These are phyloP conservation scores for Cantharis rufa DNA, from an alignment of 2,888 invertebrate species.

Conservation along the genomic window DNA sequence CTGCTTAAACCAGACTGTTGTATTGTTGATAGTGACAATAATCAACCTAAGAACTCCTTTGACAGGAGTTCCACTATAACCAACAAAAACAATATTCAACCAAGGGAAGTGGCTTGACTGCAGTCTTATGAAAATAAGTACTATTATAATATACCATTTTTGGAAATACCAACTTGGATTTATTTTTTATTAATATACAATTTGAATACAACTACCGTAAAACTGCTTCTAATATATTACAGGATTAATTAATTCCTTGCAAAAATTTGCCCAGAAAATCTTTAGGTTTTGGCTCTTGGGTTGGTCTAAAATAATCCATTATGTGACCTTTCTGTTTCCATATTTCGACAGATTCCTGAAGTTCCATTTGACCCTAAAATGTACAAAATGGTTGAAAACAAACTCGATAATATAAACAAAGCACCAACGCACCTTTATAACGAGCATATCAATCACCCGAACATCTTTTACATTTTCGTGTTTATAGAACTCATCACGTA, in stretches of 20 bases:
- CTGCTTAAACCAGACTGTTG: too few relatives aligned
- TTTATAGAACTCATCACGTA: conserved; percentile 78
- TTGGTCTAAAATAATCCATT: conserved; percentile 87
- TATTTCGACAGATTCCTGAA: conserved; percentile 80
- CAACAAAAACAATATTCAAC: too few relatives aligned
- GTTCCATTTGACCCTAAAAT: conserved; percentile 92
- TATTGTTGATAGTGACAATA: too few relatives aligned
- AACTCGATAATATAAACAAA: background rate
- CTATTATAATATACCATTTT: background rate
- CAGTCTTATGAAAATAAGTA: too few relatives aligned
- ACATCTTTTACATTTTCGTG: conserved; percentile 81
- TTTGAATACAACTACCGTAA: background rate
- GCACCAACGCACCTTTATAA: conserved; percentile 76
- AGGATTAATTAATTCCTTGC: conserved; percentile 58
- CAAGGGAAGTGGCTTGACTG: too few relatives aligned
- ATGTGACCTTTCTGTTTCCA: conserved; percentile 91
- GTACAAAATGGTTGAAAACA: background rate
- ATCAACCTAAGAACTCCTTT: too few relatives aligned
- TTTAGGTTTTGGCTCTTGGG: conserved; percentile 80
- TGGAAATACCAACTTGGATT: background rate
- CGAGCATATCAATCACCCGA: conserved; percentile 87
- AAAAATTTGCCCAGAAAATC: conserved; percentile 93
- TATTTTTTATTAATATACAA: background rate
- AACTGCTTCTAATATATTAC: conserved; percentile 4
- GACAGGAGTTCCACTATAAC: too few relatives aligned